Evolutionary conservation across 2,797 vertebrate species (phyloP).

Genomic region (Peromyscus nudipes): DNA sequence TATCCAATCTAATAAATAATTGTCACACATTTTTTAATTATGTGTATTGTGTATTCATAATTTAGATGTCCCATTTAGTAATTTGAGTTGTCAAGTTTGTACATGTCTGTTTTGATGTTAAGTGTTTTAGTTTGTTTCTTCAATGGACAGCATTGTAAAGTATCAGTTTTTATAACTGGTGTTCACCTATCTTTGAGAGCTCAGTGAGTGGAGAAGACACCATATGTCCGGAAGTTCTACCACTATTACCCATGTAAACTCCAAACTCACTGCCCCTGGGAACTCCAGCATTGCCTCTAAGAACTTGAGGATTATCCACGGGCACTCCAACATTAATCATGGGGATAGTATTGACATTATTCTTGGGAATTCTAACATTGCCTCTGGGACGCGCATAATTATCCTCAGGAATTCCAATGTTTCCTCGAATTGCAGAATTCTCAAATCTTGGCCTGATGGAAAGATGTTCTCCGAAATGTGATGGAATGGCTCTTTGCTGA

Average conservation of each 20-base stretch:
- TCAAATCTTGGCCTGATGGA: slow-evolving; percentile 93
- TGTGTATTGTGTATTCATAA: neutral
- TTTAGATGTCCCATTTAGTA: slow-evolving; percentile 6
- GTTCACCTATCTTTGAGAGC: slow-evolving; percentile 71
- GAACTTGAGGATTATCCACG: neutral
- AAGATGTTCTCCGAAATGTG: slow-evolving; percentile 92
- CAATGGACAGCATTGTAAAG: neutral
- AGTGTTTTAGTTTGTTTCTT: slow-evolving; percentile 5
- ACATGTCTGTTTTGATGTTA: neutral
- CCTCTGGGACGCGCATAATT: neutral
- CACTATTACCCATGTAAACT: neutral
- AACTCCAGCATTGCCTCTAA: neutral
- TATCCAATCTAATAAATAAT: neutral
- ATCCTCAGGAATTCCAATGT: slow-evolving; percentile 70
- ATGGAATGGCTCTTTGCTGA: slow-evolving; percentile 92
- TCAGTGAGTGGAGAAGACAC: slow-evolving; percentile 36
- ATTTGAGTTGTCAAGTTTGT: slow-evolving; percentile 39
- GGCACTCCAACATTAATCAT: neutral
- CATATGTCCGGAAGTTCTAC: neutral
- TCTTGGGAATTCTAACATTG: slow-evolving; percentile 4
- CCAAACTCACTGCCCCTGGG: neutral
- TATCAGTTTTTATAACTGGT: slow-evolving; percentile 44
- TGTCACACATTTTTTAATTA: neutral
- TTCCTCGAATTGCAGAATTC: slow-evolving; percentile 91
- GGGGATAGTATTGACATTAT: neutral